Evolutionary conservation across 2,113 vertebrate species (phyloP).

Genomic region (Morone chrysops): DNA sequence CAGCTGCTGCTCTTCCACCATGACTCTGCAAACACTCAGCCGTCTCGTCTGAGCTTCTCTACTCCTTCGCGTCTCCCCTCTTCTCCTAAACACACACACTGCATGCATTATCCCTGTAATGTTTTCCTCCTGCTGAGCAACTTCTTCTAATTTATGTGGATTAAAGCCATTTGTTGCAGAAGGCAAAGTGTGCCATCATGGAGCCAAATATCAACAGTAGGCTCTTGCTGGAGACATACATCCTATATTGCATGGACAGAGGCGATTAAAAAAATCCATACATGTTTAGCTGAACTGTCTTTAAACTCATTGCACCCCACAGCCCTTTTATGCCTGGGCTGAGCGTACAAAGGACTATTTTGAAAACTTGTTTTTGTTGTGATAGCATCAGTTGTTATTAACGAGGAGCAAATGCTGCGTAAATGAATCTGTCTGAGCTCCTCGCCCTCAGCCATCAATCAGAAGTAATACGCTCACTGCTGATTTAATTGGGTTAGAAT

Average conservation of each 20-base stretch:
- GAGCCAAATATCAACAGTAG: conserved; percentile 58
- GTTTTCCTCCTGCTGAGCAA: conserved; percentile 66
- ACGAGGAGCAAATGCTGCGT: conserved; percentile 58
- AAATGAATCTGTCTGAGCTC: conserved; percentile 72
- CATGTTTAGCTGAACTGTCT: conserved; percentile 36
- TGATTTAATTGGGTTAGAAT: conserved; percentile 60
- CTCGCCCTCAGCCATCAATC: conserved; percentile 61
- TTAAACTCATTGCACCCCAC: conserved; percentile 27
- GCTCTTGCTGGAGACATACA: conserved; percentile 30
- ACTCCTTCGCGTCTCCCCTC: conserved; percentile 16
- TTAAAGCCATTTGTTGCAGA: conserved; percentile 70
- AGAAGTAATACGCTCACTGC: conserved; percentile 48
- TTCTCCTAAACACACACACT: conserved; percentile 18
- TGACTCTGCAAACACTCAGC: conserved; percentile 62
- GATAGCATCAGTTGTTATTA: conserved; percentile 70
- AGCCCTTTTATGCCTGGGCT: conserved; percentile 32
- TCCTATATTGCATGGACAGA: conserved; percentile 12
- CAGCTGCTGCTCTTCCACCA: conserved; percentile 57
- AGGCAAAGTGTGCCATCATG: conserved; percentile 36
- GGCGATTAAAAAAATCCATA: conserved; percentile 52
- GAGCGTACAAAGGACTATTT: conserved; percentile 41
- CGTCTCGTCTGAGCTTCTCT: conserved; percentile 33
- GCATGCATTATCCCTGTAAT: conserved; percentile 61
- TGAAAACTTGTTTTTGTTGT: conserved; percentile 56
- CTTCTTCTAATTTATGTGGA: conserved; percentile 68